Evolutionary conservation across 2,797 vertebrate species (phyloP).

Genomic region (Coilia nasus): DNA sequence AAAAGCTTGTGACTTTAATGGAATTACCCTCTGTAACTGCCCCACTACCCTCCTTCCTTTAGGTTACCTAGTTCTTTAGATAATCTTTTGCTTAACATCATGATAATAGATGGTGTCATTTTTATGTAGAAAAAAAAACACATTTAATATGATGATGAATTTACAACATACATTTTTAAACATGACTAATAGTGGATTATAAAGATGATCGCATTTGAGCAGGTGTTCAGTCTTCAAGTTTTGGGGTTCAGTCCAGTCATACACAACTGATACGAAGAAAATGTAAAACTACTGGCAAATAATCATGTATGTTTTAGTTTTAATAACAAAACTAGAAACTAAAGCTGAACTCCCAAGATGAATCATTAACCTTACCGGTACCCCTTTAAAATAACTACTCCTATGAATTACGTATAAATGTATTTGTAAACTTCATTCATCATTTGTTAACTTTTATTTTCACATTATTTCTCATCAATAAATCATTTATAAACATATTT

Average conservation of each 20-base stretch:
- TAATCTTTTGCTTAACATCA: no score
- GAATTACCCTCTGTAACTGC: neutral
- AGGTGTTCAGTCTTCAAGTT: neutral
- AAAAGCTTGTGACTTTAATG: neutral
- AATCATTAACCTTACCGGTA: neutral
- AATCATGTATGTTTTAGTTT: neutral
- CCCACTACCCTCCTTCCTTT: neutral
- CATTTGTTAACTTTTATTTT: no score
- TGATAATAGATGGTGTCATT: no score
- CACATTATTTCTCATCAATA: no score
- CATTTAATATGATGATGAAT: neutral
- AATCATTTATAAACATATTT: no score
- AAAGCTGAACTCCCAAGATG: neutral
- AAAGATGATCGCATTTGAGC: no score
- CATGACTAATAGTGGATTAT: no score
- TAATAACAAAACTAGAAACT: neutral
- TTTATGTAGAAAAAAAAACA: no score
- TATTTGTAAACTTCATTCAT: no score
- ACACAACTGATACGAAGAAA: neutral
- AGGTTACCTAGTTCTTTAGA: neutral
- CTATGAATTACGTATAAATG: no score
- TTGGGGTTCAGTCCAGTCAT: neutral
- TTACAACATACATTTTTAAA: neutral
- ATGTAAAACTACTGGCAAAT: neutral
- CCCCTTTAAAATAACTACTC: no score